These are phyloP conservation scores for Drosophila pachea DNA, from an alignment of 1,140 invertebrate genomes.

Conservation along the genomic window DNA sequence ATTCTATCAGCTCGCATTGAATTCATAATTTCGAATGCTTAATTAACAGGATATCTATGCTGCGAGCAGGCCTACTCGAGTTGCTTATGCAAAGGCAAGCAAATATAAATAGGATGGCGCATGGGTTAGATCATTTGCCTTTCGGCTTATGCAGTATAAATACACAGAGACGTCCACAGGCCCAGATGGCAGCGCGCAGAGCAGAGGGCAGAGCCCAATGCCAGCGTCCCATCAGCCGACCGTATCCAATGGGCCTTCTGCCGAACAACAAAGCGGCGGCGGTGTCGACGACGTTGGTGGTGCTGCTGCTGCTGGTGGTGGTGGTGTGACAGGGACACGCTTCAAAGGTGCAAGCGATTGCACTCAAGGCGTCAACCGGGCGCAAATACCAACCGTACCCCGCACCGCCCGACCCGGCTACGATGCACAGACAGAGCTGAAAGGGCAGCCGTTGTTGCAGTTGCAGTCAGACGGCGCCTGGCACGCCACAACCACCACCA, in stretches of 20 bases:
- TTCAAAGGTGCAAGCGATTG: conserved; percentile 73
- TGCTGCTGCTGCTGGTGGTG: conserved; percentile 44
- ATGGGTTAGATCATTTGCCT: conserved; percentile 25
- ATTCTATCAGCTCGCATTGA: no score
- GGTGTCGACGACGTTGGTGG: conserved; percentile 47
- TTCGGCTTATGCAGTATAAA: conserved; percentile 32
- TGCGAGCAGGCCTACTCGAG: not conserved
- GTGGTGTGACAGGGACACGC: conserved; percentile 69
- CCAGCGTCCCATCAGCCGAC: conserved; percentile 11
- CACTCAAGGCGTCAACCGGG: conserved; percentile 64
- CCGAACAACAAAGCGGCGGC: conserved; percentile 19
- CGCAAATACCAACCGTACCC: conserved; percentile 40
- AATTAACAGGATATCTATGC: no score
- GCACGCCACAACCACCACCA: conserved; percentile 7
- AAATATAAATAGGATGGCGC: conserved; percentile 8
- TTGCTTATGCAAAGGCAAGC: conserved; percentile 3
- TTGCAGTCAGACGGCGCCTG: conserved; percentile 63
- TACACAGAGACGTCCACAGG: conserved; percentile 13
- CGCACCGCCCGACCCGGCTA: conserved; percentile 1
- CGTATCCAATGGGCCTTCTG: conserved; percentile 28
- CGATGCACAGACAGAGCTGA: conserved; percentile 20
- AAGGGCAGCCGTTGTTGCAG: conserved; percentile 65
- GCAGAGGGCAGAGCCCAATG: conserved; percentile 2
- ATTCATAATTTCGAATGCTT: no score
- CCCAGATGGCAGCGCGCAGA: conserved; percentile 26